phyloP scores from a whole-genome alignment of 2,113 vertebrate genomes.

The Crotalus horridus region DNA sequence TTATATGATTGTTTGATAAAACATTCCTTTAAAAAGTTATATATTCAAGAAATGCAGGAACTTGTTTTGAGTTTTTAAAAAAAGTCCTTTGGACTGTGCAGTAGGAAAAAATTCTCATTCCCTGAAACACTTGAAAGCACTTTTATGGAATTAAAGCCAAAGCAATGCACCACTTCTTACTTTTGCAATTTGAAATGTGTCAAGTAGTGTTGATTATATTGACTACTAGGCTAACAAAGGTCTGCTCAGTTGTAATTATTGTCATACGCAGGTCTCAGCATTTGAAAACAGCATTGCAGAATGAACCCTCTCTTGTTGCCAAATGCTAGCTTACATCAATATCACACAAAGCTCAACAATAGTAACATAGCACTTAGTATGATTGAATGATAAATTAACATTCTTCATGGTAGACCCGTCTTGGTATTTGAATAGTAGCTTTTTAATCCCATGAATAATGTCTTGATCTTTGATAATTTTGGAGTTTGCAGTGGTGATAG shows the following conservation, averaged over 20 bases:
- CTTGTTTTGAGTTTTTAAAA: not conserved
- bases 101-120: not conserved
- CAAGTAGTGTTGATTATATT: constrained; percentile 19
- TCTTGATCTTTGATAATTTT: not conserved
- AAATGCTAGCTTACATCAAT: not conserved
- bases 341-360: not conserved
- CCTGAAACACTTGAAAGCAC: not conserved
- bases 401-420: not conserved
- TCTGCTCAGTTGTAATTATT: constrained; percentile 40
- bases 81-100: not conserved
- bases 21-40: constrained; percentile 16
- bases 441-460: not conserved
- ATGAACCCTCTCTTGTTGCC: constrained; percentile 32
- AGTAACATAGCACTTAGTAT: constrained; percentile 11
- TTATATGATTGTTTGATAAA: constrained; percentile 23
- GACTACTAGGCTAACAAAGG: constrained; percentile 27
- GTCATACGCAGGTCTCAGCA: constrained; percentile 29
- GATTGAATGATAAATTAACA: constrained; percentile 36
- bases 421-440: not conserved
- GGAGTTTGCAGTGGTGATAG: not conserved
- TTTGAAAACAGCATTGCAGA: constrained; percentile 39
- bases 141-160: not conserved
- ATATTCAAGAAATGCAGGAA: not conserved
- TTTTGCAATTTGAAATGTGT: constrained; percentile 36
- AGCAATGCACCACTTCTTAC: not conserved